Percentiles rank a stretch among this genome's conserved stretches.
phyloP scores from a whole-genome alignment of 2,888 invertebrate genomes.

The Allacma fusca region DNA sequence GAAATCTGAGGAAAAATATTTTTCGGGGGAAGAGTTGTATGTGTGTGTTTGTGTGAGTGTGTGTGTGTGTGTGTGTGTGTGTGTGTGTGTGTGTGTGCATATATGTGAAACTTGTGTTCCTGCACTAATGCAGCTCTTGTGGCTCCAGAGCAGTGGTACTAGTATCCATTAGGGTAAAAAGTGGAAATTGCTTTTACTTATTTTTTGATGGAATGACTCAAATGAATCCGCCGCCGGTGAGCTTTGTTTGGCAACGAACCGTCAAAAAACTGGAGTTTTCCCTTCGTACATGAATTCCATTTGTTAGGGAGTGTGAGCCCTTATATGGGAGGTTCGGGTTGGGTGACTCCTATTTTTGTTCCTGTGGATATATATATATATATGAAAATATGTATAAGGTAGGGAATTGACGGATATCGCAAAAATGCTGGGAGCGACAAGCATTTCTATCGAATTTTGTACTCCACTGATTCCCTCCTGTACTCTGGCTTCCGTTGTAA shows the following conservation, averaged over 20 bases:
- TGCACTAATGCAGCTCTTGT: no score
- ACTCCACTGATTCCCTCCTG: slow-evolving; percentile 38
- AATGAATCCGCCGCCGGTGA: slow-evolving; percentile 30
- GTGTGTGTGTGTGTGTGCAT: no score
- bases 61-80: no score
- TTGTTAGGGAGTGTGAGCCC: not conserved
- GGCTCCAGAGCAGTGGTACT: not conserved
- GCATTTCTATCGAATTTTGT: slow-evolving; percentile 47
- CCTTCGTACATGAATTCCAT: not conserved
- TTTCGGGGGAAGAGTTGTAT: slow-evolving; percentile 8
- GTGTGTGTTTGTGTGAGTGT: not conserved
- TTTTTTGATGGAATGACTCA: slow-evolving; percentile 41
- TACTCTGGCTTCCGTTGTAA: slow-evolving; percentile 38
- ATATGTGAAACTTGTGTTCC: no score
- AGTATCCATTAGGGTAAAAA: slow-evolving; percentile 44
- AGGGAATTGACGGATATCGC: slow-evolving; percentile 32
- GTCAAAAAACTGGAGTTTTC: slow-evolving; percentile 7
- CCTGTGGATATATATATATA: no score
- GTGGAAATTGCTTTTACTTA: slow-evolving; percentile 44
- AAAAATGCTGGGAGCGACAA: slow-evolving; percentile 44
- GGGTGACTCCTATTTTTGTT: not conserved
- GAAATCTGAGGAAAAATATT: slow-evolving; percentile 41
- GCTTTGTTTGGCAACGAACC: slow-evolving; percentile 18
- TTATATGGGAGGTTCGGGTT: not conserved
- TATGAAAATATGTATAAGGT: no score